phyloP scores from a whole-genome alignment of 2,888 invertebrate genomes.

The Sipha maydis region DNA sequence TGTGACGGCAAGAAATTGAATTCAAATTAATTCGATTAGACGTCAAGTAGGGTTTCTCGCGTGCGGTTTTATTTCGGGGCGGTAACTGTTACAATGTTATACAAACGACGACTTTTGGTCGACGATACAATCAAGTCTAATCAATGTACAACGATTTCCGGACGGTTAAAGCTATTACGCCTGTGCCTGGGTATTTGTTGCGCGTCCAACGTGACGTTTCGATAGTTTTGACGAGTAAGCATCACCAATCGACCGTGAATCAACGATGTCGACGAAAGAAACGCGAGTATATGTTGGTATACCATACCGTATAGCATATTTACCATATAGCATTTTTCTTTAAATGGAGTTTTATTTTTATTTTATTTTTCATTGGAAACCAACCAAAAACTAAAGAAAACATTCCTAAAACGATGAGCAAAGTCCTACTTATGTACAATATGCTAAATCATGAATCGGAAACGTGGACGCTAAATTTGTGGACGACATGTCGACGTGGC shows the following conservation, averaged over 20 bases:
- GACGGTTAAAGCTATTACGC: background rate
- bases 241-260: too few species aligned
- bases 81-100: background rate
- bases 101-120: background rate
- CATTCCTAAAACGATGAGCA: background rate
- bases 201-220: too few species aligned
- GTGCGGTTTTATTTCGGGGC: background rate
- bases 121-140: background rate
- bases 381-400: background rate
- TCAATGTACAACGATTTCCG: background rate
- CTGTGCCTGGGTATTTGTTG: too few species aligned
- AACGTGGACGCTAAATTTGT: background rate
- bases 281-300: too few species aligned
- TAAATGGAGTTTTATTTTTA: background rate
- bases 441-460: conserved; percentile 9
- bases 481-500: background rate
- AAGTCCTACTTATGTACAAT: background rate
- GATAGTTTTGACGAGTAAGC: too few species aligned
- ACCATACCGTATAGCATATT: too few species aligned
- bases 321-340: too few species aligned
- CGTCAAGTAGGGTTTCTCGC: background rate
- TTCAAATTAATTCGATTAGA: background rate
- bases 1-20: background rate
- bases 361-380: background rate
- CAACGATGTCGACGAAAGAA: too few species aligned